Evolutionary conservation across 2,113 vertebrate genomes (phyloP).

Genomic region (Cranoglanis bouderius): DNA sequence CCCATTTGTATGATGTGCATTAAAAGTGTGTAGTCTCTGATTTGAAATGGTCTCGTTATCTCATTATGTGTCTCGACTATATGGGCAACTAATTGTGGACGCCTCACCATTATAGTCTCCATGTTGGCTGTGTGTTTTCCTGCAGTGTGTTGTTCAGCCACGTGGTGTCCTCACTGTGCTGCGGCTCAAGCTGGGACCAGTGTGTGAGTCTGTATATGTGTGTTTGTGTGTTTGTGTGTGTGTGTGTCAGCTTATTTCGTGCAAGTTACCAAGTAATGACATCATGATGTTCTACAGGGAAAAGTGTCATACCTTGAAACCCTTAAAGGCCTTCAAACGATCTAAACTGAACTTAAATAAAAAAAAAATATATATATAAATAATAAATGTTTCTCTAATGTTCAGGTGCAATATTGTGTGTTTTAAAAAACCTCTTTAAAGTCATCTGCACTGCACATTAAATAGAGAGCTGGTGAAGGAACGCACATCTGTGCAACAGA

Average conservation of each 20-base stretch:
- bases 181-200: background rate
- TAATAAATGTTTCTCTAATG: background rate
- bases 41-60: background rate
- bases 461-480: constrained; percentile 4
- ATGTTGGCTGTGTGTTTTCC: background rate
- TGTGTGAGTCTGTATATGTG: background rate
- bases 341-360: background rate
- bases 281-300: background rate
- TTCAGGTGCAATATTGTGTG: background rate
- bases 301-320: background rate
- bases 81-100: background rate
- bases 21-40: background rate
- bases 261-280: background rate
- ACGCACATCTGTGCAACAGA: constrained; percentile 19
- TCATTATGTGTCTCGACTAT: background rate
- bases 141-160: constrained; percentile 41
- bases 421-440: background rate
- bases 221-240: background rate
- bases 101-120: background rate
- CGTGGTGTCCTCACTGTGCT: constrained; percentile 64
- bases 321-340: background rate
- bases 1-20: constrained; percentile 25
- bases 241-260: background rate
- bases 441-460: background rate
- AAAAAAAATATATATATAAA: too few relatives aligned